These are phyloP conservation scores for Pristis pectinata DNA, from an alignment of 2,797 vertebrate species.

Conservation along the genomic window DNA sequence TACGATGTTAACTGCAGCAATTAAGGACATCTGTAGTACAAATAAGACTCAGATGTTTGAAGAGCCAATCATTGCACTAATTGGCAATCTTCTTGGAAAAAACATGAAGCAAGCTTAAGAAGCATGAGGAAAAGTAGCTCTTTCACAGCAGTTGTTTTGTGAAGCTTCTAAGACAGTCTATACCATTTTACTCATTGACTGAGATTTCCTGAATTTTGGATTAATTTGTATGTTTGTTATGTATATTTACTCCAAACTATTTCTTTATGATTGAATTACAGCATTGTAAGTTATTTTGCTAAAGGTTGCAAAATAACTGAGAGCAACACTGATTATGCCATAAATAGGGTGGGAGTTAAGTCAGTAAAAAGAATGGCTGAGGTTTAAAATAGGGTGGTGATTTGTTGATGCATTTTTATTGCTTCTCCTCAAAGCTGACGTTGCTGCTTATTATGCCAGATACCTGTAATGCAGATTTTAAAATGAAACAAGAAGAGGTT, in stretches of 20 bases:
- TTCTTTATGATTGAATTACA: neutral
- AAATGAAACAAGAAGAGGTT: neutral
- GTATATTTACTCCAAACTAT: neutral
- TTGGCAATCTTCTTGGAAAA: neutral
- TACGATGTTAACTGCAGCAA: neutral
- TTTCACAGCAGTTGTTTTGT: neutral
- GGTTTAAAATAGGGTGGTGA: neutral
- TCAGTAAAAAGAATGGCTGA: neutral
- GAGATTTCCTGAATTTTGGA: neutral
- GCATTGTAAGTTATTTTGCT: neutral
- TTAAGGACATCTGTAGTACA: neutral
- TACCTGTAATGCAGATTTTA: neutral
- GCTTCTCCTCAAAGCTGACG: neutral
- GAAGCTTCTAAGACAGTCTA: no score
- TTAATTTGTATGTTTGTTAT: neutral
- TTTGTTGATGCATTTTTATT: neutral
- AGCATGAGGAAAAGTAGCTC: neutral
- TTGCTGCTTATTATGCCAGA: neutral
- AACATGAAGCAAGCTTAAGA: neutral
- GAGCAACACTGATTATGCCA: neutral
- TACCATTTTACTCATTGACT: neutral
- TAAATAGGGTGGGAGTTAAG: neutral
- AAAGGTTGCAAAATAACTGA: no score
- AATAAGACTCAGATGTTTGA: neutral
- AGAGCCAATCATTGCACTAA: neutral